These are phyloP conservation scores for Mystacornis crossleyi DNA, from an alignment of 2,113 vertebrate species.

Conservation along the genomic window DNA sequence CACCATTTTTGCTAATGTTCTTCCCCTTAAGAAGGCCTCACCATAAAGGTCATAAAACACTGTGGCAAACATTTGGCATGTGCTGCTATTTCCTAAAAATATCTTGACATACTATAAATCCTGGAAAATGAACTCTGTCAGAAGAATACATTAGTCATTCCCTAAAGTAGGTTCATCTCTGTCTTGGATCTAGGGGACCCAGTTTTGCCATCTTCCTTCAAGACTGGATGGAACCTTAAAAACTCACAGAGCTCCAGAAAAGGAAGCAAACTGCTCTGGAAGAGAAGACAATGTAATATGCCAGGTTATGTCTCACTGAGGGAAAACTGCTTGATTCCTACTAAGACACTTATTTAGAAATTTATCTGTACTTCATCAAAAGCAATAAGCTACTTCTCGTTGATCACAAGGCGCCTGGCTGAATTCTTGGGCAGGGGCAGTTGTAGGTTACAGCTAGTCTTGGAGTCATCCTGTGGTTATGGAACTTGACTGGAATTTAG, in stretches of 20 bases:
- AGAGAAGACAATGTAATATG: neutral
- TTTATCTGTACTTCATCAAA: neutral
- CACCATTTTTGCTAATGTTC: neutral
- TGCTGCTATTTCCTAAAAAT: neutral
- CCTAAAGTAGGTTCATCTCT: neutral
- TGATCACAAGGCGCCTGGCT: neutral
- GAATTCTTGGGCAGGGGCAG: neutral
- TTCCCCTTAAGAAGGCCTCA: neutral
- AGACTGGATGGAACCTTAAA: constrained; percentile 42
- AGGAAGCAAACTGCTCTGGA: neutral
- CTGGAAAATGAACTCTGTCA: neutral
- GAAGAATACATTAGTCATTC: constrained; percentile 23
- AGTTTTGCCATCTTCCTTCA: neutral
- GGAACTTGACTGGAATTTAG: neutral
- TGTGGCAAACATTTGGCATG: neutral
- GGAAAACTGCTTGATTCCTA: neutral
- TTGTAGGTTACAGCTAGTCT: neutral
- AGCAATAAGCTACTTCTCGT: neutral
- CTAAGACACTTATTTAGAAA: neutral
- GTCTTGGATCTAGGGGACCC: neutral
- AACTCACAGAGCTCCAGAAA: neutral
- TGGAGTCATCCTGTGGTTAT: neutral
- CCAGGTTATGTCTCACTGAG: neutral
- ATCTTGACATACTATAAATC: neutral
- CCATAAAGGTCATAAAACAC: neutral